Evolutionary conservation across 2,113 vertebrate genomes (phyloP).

Genomic region (Neotragus moschatus): DNA sequence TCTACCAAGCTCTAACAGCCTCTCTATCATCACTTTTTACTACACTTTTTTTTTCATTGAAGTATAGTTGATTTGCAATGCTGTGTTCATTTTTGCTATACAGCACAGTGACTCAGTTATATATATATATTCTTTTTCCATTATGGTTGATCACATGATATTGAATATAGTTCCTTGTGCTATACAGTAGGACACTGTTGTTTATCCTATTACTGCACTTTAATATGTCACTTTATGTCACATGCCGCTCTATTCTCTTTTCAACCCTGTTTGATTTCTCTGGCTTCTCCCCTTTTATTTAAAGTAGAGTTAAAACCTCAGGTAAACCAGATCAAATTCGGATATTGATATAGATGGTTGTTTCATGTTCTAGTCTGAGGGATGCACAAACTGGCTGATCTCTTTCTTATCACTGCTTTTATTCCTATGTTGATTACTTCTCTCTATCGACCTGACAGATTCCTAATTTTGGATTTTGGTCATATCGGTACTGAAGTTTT

Average conservation of each 20-base stretch:
- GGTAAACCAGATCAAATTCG: background rate
- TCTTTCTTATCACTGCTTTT: background rate
- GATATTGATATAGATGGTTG: background rate
- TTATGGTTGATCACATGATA: background rate
- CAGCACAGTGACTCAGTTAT: background rate
- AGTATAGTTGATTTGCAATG: background rate
- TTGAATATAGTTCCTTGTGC: background rate
- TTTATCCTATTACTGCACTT: background rate
- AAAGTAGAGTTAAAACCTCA: background rate
- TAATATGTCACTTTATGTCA: background rate
- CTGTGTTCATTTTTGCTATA: background rate
- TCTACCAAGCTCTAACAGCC: background rate
- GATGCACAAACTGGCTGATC: background rate
- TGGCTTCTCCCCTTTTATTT: background rate
- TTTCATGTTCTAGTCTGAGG: background rate
- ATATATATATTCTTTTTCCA: background rate
- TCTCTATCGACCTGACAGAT: background rate
- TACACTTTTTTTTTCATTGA: background rate
- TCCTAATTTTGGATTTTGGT: background rate
- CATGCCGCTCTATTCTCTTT: background rate
- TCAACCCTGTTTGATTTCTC: background rate
- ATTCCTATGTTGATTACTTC: background rate
- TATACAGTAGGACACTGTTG: background rate
- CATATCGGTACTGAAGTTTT: background rate
- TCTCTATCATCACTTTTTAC: background rate